Base-by-base conservation (phyloP, 2,113 vertebrate species). In the Vidua macroura region DNA sequence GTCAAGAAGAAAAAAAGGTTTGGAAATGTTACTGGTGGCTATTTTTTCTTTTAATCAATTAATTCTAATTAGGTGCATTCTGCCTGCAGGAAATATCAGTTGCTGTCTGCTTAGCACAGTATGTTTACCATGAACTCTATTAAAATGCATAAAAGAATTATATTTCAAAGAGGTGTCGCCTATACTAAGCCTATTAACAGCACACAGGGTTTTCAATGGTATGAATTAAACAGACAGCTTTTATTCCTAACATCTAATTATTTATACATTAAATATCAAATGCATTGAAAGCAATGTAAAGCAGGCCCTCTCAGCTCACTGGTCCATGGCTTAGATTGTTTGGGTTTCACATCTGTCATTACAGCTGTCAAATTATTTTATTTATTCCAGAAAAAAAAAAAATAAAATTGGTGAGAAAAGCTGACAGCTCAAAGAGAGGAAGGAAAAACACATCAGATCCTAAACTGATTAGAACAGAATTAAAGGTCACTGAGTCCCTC, bases 1-100 rank as follows among this genome's bases (percentile, higher is more conserved):
- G 46, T 44, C 48, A 80, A 59, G 68, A 81, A 80, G 10, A 46
- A 80, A 85, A 83, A 91, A 31, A 0, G 31, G 15, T 35, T 58
- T 20, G 35, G 30, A 37, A 83, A 89, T n/a, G 8, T 56, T 39
- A 48, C 31, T 59, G 33, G 23, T 2, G 8, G 43, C 16, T 24
- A 48, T 55, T 43, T 53, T n/a, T 78, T 16, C 59, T 43, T 52
- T 37, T 33, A 93, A 94, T 87, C 70, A 88, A 92, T 95, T 94
- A 76, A 63, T 91, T 95, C 90, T 96, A 97, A 96, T 93, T 86
- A 95, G 91, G 83, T 74, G 77, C 81, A 53, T 76, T 74, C 66
- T 96, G 86, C 82, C 86, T 73, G 80, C 60, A 95, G 96, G 88
- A 95, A 92, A 64, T 78, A 87, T 39, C 86, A 78, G 91, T 69